These are phyloP conservation scores for Oreochromis tanganicae DNA, from an alignment of 2,113 vertebrate species.

Conservation along the genomic window DNA sequence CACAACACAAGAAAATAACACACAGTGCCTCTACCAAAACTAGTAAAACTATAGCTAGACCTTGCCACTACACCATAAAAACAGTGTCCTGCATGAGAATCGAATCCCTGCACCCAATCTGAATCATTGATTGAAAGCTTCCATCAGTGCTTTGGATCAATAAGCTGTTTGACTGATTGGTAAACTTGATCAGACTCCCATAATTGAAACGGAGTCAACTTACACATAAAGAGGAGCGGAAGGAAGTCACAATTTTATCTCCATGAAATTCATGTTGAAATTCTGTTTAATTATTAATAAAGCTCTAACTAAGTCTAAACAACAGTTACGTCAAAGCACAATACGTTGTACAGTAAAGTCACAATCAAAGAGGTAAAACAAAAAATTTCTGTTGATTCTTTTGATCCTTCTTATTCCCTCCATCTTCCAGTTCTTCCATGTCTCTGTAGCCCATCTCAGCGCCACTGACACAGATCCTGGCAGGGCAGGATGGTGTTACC, in stretches of 20 bases:
- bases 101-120: not conserved
- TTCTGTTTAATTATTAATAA: not conserved
- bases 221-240: not conserved
- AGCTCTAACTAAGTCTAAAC: not conserved
- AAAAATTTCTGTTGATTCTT: not conserved
- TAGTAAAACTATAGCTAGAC: not conserved
- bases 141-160: not conserved
- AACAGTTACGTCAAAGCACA: not conserved
- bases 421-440: not conserved
- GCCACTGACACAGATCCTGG: constrained; percentile 41
- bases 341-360: not conserved
- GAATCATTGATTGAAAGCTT: not conserved
- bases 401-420: not conserved
- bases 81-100: not conserved
- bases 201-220: not conserved
- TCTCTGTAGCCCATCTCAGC: constrained; percentile 3
- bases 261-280: not conserved
- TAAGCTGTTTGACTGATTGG: constrained; percentile 2
- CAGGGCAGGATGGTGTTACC: constrained; percentile 52
- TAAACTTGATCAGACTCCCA: constrained; percentile 4
- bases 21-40: not conserved
- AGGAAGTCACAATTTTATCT: constrained; percentile 9
- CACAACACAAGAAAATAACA: not conserved
- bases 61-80: not conserved
- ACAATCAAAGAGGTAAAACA: not conserved